These are phyloP conservation scores for Ceyx margarethae DNA, from an alignment of 2,113 vertebrate species.

Conservation along the genomic window DNA sequence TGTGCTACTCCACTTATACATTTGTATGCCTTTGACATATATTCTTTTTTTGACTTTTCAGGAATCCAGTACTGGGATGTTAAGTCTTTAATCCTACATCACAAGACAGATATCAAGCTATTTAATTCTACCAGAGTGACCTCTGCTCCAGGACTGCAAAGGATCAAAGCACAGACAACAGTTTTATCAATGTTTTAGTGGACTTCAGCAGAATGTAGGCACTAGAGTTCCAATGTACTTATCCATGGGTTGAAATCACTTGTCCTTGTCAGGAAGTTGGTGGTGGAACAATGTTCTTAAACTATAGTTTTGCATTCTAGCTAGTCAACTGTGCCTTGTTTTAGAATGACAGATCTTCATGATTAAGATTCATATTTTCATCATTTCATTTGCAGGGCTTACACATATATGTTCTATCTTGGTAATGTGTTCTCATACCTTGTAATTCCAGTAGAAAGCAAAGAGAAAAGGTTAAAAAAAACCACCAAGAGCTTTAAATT, in stretches of 20 bases:
- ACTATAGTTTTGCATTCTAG: background rate
- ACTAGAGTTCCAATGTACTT: background rate
- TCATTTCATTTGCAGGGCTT: background rate
- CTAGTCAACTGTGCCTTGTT: background rate
- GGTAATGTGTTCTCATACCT: background rate
- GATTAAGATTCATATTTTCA: background rate
- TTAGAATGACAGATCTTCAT: background rate
- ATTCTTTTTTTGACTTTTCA: slow-evolving; percentile 25
- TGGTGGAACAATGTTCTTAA: background rate
- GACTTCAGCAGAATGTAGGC: background rate
- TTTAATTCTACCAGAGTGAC: slow-evolving; percentile 27
- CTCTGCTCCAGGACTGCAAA: slow-evolving; percentile 17
- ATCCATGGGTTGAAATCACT: background rate
- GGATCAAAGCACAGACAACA: background rate
- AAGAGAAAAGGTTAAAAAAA: background rate
- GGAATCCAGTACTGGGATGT: background rate
- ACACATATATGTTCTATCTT: background rate
- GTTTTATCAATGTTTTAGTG: background rate
- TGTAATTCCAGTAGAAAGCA: background rate
- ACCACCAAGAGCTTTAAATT: background rate
- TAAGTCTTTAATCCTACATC: slow-evolving; percentile 39
- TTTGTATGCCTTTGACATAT: background rate
- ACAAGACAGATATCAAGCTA: slow-evolving; percentile 16
- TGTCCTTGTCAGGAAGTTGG: background rate
- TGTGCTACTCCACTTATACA: background rate